Base-by-base conservation (phyloP, 2,797 vertebrate species). In the Cyclopterus lumpus region DNA sequence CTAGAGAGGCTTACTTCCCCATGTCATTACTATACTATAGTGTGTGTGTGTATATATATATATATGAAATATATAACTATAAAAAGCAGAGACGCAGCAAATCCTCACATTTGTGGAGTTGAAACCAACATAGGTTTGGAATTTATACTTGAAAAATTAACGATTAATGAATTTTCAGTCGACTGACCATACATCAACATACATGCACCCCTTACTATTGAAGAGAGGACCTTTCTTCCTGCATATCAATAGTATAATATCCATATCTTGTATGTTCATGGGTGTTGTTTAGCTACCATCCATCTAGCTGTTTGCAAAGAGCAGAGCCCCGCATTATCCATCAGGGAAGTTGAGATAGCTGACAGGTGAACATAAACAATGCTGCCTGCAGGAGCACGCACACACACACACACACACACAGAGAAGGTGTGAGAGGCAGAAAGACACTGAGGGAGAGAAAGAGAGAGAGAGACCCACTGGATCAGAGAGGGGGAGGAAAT, bases 281-380 rank as follows among this genome's bases (percentile, higher is more conserved):
- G 69, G 66, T 74, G 61, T 77, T 79, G 84, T 86, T 86, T 82
- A 85, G 73, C 83, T 68, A 69, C 79, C 84, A 67, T 75, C 59
- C 22, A 14, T 77, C 81, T 80, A 54, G 72, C 77, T 84, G 76
- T 73, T 81, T 80, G 86, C 79, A 83, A 83, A 87, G 80, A 88
- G 75, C 79, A 63, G 53, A 81, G 82, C 74, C 77, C 76, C 77
- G 67, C 82, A 81, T 84, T 89, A 89, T 84, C 89, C 80, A 88
- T 90, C 86, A 90, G 75, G 69, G 75, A 82, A 85, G 89, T 67
- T 76, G 73, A 85, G 74, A 80, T 67, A 73, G 82, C 65, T 91
- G 91, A 92, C 86, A 84, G 88, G 81, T 83, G 75, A 88, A 84
- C 65, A 77, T 83, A 87, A 92, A 91, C 86, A 88, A 84, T 46